Base-by-base conservation (phyloP, 2,888 invertebrate species). In the Therioaphis trifolii region DNA sequence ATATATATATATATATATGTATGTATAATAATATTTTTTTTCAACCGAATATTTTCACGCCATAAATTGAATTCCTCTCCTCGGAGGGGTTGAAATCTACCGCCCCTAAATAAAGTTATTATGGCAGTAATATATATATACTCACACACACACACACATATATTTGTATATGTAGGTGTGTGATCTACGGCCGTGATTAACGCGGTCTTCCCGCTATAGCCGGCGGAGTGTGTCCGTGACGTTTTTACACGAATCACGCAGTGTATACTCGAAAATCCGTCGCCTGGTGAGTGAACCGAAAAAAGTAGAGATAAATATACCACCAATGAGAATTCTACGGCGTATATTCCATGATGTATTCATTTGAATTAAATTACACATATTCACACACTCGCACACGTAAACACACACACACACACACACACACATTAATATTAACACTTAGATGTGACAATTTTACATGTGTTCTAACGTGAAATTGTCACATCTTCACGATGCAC, bases 191-290 rank as follows among this genome's bases (percentile, higher is more conserved):
- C 63, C 46, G 46, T 7, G 49, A 76, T 29, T 63, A 63, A 63
- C 46, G 21, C 46, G 40, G 52, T 21, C n/a, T n/a, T n/a, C n/a
- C n/a, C 55, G 35, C 7, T 55, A 52, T 52, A 7, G 7, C 52
- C 4, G 52, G n/a, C 5, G 52, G 52, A 4, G 61, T n/a, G 76
- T 76, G 63, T 49, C 29, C 21, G 29, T 76, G 76, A 63, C 76
- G 63, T 76, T 76, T 76, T 63, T 46, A 76, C 63, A 15, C 43
- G 63, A n/a, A 63, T n/a, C n/a, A n/a, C 15, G 76, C 58, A n/a
- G n/a, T n/a, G n/a, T n/a, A 15, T 27, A 63, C 76, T 76, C 63
- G 63, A 61, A 58, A 43, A 27, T 27, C 27, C 43, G 72, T 12
- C 24, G 58, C 43, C 18, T 5, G 43, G 61, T 12, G 61, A 63